Evolutionary conservation across 2,888 invertebrate genomes (phyloP).

Genomic region (Idaea dimidiata): DNA sequence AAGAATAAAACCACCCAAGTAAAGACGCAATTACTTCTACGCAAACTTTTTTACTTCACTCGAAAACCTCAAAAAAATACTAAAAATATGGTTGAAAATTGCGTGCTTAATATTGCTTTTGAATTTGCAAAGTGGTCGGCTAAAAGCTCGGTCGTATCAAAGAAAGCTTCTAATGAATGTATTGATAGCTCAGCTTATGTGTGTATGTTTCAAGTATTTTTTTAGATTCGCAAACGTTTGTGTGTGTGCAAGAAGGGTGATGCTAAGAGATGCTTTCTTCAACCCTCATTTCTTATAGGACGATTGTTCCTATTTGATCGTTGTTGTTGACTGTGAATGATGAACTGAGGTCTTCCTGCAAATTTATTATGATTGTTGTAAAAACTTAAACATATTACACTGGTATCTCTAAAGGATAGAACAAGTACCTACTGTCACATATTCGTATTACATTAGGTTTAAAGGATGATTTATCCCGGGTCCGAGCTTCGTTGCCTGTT

Average conservation of each 20-base stretch:
- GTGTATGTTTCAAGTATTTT: slow-evolving; percentile 63
- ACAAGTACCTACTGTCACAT: too few relatives aligned
- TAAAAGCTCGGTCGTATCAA: slow-evolving; percentile 75
- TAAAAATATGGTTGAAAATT: slow-evolving; percentile 9
- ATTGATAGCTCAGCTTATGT: slow-evolving; percentile 71
- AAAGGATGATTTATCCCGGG: too few relatives aligned
- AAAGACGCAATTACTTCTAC: slow-evolving; percentile 75
- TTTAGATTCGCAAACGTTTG: slow-evolving; percentile 60
- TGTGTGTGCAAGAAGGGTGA: slow-evolving; percentile 69
- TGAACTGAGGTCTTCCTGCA: not conserved
- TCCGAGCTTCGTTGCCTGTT: too few relatives aligned
- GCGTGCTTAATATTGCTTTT: not conserved
- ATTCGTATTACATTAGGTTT: too few relatives aligned
- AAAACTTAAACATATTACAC: too few relatives aligned
- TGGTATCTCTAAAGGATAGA: too few relatives aligned
- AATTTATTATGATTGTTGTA: too few relatives aligned
- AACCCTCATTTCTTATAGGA: slow-evolving; percentile 71
- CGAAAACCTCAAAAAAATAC: slow-evolving; percentile 10
- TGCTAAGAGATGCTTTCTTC: slow-evolving; percentile 78
- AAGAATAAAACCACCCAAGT: slow-evolving; percentile 58
- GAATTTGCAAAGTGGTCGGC: slow-evolving; percentile 37
- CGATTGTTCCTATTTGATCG: slow-evolving; percentile 42
- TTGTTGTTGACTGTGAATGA: slow-evolving; percentile 21
- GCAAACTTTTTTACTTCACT: slow-evolving; percentile 38
- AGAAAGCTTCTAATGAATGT: slow-evolving; percentile 79